Evolutionary conservation across 2,113 vertebrate species (phyloP).

Genomic region (Mesembrinibis cayennensis): DNA sequence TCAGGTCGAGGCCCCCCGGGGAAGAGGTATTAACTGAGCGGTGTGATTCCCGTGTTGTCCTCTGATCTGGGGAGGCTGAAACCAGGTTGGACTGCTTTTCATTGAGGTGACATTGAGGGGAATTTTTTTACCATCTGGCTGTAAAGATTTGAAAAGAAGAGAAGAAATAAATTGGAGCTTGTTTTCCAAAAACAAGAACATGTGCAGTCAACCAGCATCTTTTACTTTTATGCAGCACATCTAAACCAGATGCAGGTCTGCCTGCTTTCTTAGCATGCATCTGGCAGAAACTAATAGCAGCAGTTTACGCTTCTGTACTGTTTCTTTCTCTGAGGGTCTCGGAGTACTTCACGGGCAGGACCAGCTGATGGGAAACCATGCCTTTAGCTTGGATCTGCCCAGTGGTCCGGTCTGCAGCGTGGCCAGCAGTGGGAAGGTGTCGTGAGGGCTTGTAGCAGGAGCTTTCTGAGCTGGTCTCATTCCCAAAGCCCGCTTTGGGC

Average conservation of each 20-base stretch:
- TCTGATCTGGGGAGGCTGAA: background rate
- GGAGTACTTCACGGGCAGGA: rapidly evolving
- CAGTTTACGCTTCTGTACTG: background rate
- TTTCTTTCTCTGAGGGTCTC: background rate
- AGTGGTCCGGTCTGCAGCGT: background rate
- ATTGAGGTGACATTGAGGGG: background rate
- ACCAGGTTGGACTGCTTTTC: background rate
- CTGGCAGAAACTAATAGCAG: background rate
- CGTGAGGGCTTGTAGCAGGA: background rate
- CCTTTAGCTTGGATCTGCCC: background rate
- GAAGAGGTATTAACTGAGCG: background rate
- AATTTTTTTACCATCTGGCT: background rate
- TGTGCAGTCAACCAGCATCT: background rate
- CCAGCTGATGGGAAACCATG: rapidly evolving
- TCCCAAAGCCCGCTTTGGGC: background rate
- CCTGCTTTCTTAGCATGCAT: background rate
- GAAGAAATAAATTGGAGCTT: background rate
- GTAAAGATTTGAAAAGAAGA: background rate
- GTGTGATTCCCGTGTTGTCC: rapidly evolving
- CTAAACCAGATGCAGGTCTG: background rate
- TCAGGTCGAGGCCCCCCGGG: rapidly evolving
- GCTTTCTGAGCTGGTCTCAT: background rate
- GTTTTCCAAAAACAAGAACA: background rate
- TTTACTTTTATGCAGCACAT: background rate
- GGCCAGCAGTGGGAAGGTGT: background rate